A percentile compares a stretch with the other conserved stretches of the same genome.
Evolutionary conservation across 2,797 vertebrate genomes (phyloP).

Genomic region (Oreochromis grahami): DNA sequence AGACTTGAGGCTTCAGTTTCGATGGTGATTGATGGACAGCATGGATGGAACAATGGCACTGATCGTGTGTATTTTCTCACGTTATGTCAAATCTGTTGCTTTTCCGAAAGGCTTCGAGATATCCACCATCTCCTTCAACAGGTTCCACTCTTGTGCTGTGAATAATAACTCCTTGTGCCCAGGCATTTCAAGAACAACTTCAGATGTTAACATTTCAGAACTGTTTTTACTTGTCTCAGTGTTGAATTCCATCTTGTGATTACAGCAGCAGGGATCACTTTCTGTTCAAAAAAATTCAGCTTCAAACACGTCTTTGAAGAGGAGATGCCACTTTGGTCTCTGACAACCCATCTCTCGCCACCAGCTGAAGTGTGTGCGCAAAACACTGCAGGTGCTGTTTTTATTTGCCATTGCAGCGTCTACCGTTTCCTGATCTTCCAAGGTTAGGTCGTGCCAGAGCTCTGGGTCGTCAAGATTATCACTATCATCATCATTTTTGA

Average conservation of each 20-base stretch:
- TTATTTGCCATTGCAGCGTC: slow-evolving; percentile 16
- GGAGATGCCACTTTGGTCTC: slow-evolving; percentile 17
- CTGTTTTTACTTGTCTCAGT: background rate
- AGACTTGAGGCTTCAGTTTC: background rate
- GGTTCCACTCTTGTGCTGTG: slow-evolving; percentile 22
- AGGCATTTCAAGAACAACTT: slow-evolving; percentile 20
- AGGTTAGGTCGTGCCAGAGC: background rate
- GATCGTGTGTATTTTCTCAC: background rate
- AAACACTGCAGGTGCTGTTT: slow-evolving; percentile 37
- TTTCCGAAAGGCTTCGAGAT: slow-evolving; percentile 27
- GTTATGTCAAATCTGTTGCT: no score
- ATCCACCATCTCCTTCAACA: slow-evolving; percentile 24
- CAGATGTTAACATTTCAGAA: slow-evolving; percentile 14
- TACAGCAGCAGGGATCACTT: background rate
- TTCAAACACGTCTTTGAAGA: slow-evolving; percentile 34
- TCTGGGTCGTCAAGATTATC: background rate
- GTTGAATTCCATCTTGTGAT: background rate
- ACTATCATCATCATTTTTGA: background rate
- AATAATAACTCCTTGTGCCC: slow-evolving; percentile 10
- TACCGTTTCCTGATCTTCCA: slow-evolving; percentile 27
- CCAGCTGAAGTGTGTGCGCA: slow-evolving; percentile 30
- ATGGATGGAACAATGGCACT: background rate
- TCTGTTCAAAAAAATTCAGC: background rate
- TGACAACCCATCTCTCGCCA: slow-evolving; percentile 35
- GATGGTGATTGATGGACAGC: background rate